Base-by-base conservation (phyloP, 2,113 vertebrate genomes). In the Isurus oxyrinchus region DNA sequence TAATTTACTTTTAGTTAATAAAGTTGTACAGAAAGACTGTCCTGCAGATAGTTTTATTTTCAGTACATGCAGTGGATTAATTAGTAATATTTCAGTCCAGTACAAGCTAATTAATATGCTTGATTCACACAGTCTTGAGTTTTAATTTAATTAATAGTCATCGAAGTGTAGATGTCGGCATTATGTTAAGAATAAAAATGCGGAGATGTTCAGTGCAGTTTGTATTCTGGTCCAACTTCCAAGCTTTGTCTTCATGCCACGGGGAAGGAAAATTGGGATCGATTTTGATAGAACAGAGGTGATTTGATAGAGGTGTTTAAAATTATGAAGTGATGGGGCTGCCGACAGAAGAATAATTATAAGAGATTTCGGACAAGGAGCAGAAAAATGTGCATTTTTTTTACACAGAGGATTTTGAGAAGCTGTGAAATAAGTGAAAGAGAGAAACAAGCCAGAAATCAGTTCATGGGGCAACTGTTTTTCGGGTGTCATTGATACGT, bases 1-100 rank as follows among this genome's bases (percentile, higher is more conserved):
- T 91, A 91, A 91, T 91, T 91, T 91, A n/a, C n/a, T 91, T 35
- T 35, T 59, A 91, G 10, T 91, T 91, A 91, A 91, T 91, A 59
- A 91, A 91, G 55, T 59, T 91, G 23, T 59, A 91, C 4, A 59
- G 88, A 59, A n/a, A 91, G 27, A 35, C 11, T 16, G 88, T n/a
- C 55, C 88, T 11, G 31, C 88, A 35, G 88, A 59, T 91, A 31
- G 11, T 91, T 91, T 59, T 59, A 91, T 91, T 91, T 49, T 91
- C 57, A 35, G 13, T 11, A 14, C 55, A 91, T 59, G 55, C 23
- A 35, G 2, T 59, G 55, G 88, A 91, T 91, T 91, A 91, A 91
- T 91, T 35, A 59, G 55, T 55, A 91, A 59, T 59, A 91, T 91
- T 91, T 91, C 88, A 57, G 55, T 57, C 13, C 88, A 59, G 88